These are phyloP conservation scores for Rhinatrema bivittatum DNA, from an alignment of 2,797 vertebrate species.

Conservation along the genomic window DNA sequence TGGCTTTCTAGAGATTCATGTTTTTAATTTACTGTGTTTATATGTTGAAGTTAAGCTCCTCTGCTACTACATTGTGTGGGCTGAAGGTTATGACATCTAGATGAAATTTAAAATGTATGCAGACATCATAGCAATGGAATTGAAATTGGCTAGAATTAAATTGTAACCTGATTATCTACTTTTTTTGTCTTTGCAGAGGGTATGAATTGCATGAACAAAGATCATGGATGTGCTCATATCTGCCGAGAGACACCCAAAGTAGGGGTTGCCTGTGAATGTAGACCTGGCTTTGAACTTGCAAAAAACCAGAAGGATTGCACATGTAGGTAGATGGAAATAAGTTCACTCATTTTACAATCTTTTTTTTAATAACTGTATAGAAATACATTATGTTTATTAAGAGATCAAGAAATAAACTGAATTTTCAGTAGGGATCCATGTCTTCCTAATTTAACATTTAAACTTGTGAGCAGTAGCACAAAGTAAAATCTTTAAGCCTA, in stretches of 20 bases:
- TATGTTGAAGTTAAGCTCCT: not conserved
- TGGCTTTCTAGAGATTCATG: no score
- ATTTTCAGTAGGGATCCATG: no score
- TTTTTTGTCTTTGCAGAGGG: constrained; percentile 56
- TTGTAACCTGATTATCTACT: not conserved
- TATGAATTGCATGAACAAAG: constrained; percentile 97
- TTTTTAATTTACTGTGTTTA: not conserved
- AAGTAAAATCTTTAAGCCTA: no score
- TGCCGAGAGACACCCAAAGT: constrained; percentile 95
- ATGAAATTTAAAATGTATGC: not conserved
- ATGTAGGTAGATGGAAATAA: constrained; percentile 77
- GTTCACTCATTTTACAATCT: constrained; percentile 26
- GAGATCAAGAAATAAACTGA: no score
- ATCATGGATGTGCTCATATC: constrained; percentile 95
- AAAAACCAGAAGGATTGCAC: constrained; percentile 95
- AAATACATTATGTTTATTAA: not conserved
- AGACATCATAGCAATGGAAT: not conserved
- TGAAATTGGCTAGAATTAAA: not conserved
- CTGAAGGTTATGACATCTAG: not conserved
- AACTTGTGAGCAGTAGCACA: no score
- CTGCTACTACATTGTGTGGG: not conserved
- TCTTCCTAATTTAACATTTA: no score
- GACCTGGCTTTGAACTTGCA: constrained; percentile 92
- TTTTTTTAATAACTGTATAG: constrained; percentile 2
- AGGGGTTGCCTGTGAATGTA: constrained; percentile 93